Evolutionary conservation across 2,113 vertebrate genomes (phyloP).

Genomic region (Polypterus bichir): DNA sequence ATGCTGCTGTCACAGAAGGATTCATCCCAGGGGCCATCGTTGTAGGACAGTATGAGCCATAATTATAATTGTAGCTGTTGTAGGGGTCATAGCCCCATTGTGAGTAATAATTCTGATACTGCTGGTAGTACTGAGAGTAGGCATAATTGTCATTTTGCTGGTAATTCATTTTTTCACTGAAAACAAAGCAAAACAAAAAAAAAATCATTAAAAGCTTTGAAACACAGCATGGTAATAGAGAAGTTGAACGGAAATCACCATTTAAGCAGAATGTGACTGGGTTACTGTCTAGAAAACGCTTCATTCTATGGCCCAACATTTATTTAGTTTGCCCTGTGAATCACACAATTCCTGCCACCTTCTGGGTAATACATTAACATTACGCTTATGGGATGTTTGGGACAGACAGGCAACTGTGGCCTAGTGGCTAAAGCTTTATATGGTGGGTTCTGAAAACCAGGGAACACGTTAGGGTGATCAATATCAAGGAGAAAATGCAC

Average conservation of each 20-base stretch:
- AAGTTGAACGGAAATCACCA: too few species aligned
- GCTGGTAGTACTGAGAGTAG: conserved; percentile 51
- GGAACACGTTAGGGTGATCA: too few species aligned
- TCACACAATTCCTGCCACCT: too few species aligned
- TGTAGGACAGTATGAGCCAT: conserved; percentile 48
- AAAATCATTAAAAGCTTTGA: not conserved
- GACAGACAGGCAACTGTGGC: not conserved
- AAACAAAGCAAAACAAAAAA: conserved; percentile 13
- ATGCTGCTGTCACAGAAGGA: conserved; percentile 42
- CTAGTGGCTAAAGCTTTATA: too few species aligned
- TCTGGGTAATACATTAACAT: too few species aligned
- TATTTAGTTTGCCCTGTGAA: too few species aligned
- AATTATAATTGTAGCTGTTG: conserved; percentile 45
- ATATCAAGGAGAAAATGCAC: too few species aligned
- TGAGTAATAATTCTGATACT: conserved; percentile 50
- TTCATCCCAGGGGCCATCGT: conserved; percentile 45
- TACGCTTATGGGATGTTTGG: not conserved
- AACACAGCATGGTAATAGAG: not conserved
- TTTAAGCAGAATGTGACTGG: too few species aligned
- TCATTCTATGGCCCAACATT: too few species aligned
- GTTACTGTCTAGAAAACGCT: too few species aligned
- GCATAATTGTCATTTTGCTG: conserved; percentile 58
- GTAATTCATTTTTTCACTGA: conserved; percentile 55
- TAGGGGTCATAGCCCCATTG: conserved; percentile 68
- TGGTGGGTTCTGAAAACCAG: too few species aligned